Evolutionary conservation across 1,140 invertebrate species (phyloP).

Genomic region (Camponotus floridanus): DNA sequence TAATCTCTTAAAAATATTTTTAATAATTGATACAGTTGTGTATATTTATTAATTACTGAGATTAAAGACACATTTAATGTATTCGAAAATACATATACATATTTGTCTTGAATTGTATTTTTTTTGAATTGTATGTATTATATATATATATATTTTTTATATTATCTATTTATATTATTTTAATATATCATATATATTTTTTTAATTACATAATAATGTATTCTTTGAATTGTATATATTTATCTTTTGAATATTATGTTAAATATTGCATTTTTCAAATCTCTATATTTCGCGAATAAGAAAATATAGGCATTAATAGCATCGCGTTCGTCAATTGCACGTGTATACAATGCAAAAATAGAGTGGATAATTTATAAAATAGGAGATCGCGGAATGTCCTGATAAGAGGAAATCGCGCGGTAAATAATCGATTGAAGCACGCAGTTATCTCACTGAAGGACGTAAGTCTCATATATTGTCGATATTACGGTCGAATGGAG

Average conservation of each 20-base stretch:
- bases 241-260: background rate
- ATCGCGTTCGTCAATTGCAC: background rate
- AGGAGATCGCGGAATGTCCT: background rate
- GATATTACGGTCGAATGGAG: slow-evolving; percentile 23
- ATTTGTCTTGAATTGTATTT: no score
- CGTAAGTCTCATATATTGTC: slow-evolving; percentile 29
- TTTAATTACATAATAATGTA: no score
- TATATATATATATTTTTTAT: no score
- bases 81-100: background rate
- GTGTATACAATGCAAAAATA: background rate
- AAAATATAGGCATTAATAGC: background rate
- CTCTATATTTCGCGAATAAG: background rate
- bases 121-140: no score
- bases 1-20: background rate
- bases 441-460: slow-evolving; percentile 12
- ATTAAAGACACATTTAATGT: background rate
- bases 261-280: background rate
- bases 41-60: no score
- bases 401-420: background rate
- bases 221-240: no score
- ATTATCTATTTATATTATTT: no score
- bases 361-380: slow-evolving; percentile 25
- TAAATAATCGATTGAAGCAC: slow-evolving; percentile 12
- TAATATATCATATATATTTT: no score
- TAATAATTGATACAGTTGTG: background rate